These are phyloP conservation scores for Penelope pileata DNA, from an alignment of 2,113 vertebrate genomes.

Conservation along the genomic window DNA sequence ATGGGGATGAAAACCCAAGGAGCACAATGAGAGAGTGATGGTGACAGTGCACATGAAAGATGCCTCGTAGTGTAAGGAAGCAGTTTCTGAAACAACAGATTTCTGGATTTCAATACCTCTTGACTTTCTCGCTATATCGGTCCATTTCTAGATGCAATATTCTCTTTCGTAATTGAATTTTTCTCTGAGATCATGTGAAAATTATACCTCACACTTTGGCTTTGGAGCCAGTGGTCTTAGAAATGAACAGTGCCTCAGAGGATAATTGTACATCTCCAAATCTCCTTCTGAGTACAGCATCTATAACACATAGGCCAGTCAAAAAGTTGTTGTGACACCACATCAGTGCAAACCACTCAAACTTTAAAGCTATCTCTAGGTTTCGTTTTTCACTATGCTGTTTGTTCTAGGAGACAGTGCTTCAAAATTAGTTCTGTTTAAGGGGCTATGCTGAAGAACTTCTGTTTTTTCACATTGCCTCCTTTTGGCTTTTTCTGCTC, in stretches of 20 bases:
- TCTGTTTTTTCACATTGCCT: rapidly evolving
- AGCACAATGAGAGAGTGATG: background rate
- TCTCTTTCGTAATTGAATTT: background rate
- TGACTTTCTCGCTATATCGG: background rate
- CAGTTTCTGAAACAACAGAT: background rate
- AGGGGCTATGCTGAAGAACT: background rate
- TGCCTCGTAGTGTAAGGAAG: background rate
- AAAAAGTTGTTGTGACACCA: background rate
- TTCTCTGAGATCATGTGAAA: background rate
- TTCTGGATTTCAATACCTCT: background rate
- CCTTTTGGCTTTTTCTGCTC: background rate
- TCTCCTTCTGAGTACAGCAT: background rate
- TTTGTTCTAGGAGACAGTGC: background rate
- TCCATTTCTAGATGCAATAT: background rate
- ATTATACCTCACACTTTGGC: background rate
- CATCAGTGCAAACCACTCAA: background rate
- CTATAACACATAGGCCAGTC: background rate
- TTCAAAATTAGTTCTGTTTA: background rate
- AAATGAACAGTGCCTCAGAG: background rate
- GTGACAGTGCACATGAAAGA: background rate
- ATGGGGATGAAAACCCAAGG: background rate
- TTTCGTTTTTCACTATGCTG: background rate
- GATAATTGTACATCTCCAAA: background rate
- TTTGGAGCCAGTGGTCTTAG: background rate
- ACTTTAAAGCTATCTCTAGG: background rate